These are phyloP conservation scores for Phataginus tetradactyla DNA, from an alignment of 2,797 vertebrate genomes.

Conservation along the genomic window DNA sequence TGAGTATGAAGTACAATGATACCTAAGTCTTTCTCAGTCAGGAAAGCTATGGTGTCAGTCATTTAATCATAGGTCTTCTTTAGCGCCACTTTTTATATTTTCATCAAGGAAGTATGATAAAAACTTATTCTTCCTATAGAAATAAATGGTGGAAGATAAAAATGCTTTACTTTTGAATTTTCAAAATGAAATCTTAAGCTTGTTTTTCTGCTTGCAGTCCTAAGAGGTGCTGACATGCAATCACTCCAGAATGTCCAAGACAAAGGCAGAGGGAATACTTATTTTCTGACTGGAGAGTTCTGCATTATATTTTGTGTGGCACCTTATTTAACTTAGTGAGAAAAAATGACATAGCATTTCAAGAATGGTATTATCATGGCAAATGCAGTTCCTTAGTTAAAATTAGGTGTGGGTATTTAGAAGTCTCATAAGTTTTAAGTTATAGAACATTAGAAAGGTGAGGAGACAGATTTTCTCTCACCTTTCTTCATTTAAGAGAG, in stretches of 20 bases:
- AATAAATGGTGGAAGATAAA: background rate
- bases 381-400: background rate
- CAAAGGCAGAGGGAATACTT: background rate
- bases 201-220: background rate
- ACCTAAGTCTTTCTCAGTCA: background rate
- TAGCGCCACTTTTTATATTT: background rate
- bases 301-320: constrained; percentile 26
- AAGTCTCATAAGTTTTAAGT: background rate
- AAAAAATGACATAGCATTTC: constrained; percentile 23
- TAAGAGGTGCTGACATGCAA: constrained; percentile 27
- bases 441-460: background rate
- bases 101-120: background rate
- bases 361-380: background rate
- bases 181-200: background rate
- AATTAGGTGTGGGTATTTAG: background rate
- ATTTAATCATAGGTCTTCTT: background rate
- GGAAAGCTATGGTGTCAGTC: background rate
- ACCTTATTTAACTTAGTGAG: background rate
- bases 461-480: background rate
- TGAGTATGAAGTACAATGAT: background rate
- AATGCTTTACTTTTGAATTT: background rate
- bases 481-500: background rate
- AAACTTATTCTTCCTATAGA: background rate
- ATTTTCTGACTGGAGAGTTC: constrained; percentile 16
- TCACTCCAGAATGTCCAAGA: background rate